Percentiles rank a stretch among this genome's conserved stretches.
Conservation (phyloP, 2,113 vertebrate species). For the Chionis minor region DNA sequence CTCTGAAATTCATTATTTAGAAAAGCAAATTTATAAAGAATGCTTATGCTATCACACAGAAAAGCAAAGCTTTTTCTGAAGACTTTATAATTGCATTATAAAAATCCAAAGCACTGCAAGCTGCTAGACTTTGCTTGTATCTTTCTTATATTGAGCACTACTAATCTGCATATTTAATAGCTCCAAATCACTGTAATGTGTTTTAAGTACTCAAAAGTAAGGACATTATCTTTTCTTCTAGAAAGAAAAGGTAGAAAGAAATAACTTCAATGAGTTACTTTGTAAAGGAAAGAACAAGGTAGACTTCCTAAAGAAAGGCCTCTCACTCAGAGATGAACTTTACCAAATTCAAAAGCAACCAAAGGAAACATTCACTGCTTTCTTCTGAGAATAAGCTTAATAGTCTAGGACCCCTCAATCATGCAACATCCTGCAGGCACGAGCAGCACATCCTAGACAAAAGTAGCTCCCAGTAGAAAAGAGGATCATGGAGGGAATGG, state of each 20-base stretch:
- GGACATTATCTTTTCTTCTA: not conserved
- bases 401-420: not conserved
- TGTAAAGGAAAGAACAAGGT: slow-evolving; percentile 12
- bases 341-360: not conserved
- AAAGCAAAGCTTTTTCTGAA: not conserved
- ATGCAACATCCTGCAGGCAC: not conserved
- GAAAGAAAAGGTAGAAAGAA: slow-evolving; percentile 21
- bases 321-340: slow-evolving; percentile 1
- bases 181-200: not conserved
- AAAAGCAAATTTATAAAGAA: not conserved
- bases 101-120: not conserved
- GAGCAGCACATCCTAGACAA: not conserved
- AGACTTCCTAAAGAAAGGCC: slow-evolving; percentile 19
- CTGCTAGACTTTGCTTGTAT: not conserved
- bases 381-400: slow-evolving; percentile 15
- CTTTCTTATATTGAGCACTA: not conserved
- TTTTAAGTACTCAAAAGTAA: not conserved
- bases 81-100: not conserved
- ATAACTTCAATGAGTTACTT: not conserved
- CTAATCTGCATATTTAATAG: not conserved
- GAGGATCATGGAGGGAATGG: not conserved
- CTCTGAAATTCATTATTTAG: not conserved
- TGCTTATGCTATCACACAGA: not conserved
- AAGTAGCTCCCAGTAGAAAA: not conserved
- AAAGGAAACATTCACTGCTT: not conserved